A percentile compares a stretch with the other conserved stretches of the same genome.
These are phyloP conservation scores for Melieria picta DNA, from an alignment of 2,888 invertebrate genomes.

Conservation along the genomic window DNA sequence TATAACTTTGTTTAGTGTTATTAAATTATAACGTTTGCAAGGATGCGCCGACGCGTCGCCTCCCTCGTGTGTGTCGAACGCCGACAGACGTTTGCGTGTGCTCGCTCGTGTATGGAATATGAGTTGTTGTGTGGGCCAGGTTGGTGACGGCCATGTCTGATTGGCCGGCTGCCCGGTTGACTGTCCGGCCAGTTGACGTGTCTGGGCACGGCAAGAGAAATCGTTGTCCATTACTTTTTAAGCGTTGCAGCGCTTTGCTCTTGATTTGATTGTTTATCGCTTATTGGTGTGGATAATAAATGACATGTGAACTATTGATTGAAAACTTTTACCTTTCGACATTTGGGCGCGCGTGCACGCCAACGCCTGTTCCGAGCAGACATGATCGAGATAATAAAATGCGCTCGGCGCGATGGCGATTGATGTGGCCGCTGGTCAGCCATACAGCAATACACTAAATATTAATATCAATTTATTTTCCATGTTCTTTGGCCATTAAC, in stretches of 20 bases:
- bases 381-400: no score
- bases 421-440: no score
- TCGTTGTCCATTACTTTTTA: conserved; percentile 15
- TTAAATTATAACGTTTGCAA: conserved; percentile 37
- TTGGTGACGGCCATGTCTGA: background rate
- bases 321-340: conserved; percentile 8
- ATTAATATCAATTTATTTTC: no score
- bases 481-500: no score
- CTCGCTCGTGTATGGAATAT: background rate
- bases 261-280: conserved; percentile 18
- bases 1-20: conserved; percentile 40
- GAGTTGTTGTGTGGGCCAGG: background rate
- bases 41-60: background rate
- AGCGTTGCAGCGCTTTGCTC: conserved; percentile 9
- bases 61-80: no score
- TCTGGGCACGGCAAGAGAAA: conserved; percentile 1
- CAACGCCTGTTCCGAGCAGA: no score
- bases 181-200: background rate
- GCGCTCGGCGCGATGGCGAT: no score
- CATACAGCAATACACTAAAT: no score
- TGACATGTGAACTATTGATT: conserved; percentile 19
- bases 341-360: background rate
- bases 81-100: background rate
- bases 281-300: conserved; percentile 16
- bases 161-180: background rate